Base-by-base conservation (phyloP, 2,888 invertebrate genomes). In the Oscheius sp. region DNA sequence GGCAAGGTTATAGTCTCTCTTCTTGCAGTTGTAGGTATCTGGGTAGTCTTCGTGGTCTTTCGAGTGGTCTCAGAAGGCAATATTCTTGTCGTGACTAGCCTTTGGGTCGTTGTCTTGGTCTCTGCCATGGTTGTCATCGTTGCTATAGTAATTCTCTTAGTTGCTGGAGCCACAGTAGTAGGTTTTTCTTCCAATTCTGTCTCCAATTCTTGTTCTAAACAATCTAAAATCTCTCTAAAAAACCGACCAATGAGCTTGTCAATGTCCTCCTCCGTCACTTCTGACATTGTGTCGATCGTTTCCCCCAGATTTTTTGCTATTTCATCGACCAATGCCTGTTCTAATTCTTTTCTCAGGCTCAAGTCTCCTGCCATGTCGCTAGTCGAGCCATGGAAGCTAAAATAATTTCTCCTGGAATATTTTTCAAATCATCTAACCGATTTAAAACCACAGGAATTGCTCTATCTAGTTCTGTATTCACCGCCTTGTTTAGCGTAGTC, bases 401-500 rank as follows among this genome's bases (percentile, higher is more conserved):
- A 41, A 41, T n/a, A 22, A 20, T 14, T 17, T 14, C 26, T n/a
- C 26, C 14, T 33, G 17, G 28, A 54, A 12, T 47, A 8, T 47
- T 47, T n/a, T 20, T 47, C 6, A 47, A 47, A 17, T 28, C 22
- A 17, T 4, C 30, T 26, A 3, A 47, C 47, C 62, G 45, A 45
- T 73, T 73, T 45, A 79, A 63, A 12, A 79, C 76, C 12, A 71
- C 71, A n/a, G 79, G 79, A 50, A 79, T 76, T 8, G 79, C 78
- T 22, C 67, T 62, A 30, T 78, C 67, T n/a, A 80, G 51, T 56
- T 78, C 78, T 24, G 67, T 61, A 17, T 70, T 69, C 8, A 80
- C 76, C 2, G 77, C 77, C 38, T 65, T 62, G 47, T 76, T 73
- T 20, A 77, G 51, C 8, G 70, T 71, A 8, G 64, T 68, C 20